phyloP scores from a whole-genome alignment of 2,113 vertebrate species.

The Triplophysa dalaica region DNA sequence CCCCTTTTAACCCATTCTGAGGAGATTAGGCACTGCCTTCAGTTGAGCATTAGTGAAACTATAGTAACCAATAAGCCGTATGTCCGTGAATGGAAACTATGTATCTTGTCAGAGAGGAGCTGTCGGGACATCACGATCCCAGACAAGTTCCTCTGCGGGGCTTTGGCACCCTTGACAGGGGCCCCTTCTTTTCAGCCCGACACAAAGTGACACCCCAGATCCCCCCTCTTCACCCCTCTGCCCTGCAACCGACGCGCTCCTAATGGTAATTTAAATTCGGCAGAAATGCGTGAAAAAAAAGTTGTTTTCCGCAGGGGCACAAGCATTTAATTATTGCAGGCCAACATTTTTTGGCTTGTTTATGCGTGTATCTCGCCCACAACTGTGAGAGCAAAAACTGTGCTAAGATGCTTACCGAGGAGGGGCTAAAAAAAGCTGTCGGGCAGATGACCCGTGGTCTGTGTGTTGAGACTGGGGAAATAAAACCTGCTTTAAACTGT shows the following conservation, averaged over 20 bases:
- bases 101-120: conserved; percentile 98
- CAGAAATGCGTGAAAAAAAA: conserved; percentile 69
- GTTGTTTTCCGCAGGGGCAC: conserved; percentile 77
- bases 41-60: conserved; percentile 99
- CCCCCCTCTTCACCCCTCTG: conserved; percentile 67
- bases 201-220: conserved; percentile 82
- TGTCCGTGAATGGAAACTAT: conserved; percentile 98
- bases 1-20: conserved; percentile 99
- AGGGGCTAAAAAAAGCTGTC: conserved; percentile 62
- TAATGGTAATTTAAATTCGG: conserved; percentile 89
- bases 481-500: conserved; percentile 69
- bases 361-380: conserved; percentile 68
- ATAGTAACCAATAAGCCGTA: conserved; percentile 99
- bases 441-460: conserved; percentile 57
- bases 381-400: conserved; percentile 71
- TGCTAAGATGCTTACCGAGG: conserved; percentile 71
- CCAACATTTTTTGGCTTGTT: conserved; percentile 72
- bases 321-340: conserved; percentile 86
- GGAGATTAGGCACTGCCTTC: conserved; percentile 94
- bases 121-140: conserved; percentile 83
- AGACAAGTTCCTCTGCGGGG: conserved; percentile 91
- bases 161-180: conserved; percentile 83
- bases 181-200: conserved; percentile 82
- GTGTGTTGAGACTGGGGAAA: conserved; percentile 66
- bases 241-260: conserved; percentile 67